phyloP scores from a whole-genome alignment of 1,140 invertebrate genomes.

The Caenorhabditis remanei region DNA sequence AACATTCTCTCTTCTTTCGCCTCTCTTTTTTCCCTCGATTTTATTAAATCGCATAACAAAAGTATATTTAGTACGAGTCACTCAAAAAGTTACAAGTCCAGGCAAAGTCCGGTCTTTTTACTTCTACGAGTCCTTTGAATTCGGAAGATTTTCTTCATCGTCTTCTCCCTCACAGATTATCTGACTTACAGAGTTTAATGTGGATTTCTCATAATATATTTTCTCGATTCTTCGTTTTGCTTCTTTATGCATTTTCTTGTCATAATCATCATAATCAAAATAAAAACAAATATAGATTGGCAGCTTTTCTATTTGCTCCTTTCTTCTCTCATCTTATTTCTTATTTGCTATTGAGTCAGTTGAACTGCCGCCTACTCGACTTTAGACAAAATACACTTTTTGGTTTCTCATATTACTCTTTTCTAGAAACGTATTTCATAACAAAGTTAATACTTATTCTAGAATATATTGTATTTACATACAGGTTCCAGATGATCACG shows the following conservation, averaged over 20 bases:
- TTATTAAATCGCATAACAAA: conserved; percentile 9
- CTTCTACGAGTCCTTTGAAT: no score
- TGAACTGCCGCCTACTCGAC: conserved; percentile 24
- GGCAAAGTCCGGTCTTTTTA: no score
- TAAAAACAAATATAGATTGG: neutral
- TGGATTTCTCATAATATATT: no score
- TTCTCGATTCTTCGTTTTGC: no score
- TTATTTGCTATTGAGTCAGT: conserved; percentile 39
- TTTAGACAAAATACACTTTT: neutral
- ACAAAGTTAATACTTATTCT: neutral
- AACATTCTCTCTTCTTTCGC: neutral
- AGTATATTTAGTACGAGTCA: neutral
- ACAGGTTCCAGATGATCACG: neutral
- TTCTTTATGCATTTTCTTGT: neutral
- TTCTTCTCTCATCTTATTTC: conserved; percentile 20
- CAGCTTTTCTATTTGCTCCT: conserved; percentile 15
- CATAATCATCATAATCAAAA: neutral
- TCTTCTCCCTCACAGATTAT: no score
- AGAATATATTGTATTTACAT: neutral
- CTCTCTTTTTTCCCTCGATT: neutral
- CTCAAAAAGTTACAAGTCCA: no score
- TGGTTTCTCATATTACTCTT: neutral
- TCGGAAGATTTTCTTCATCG: no score
- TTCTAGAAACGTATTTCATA: conserved; percentile 4
- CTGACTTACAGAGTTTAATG: neutral